phyloP scores from a whole-genome alignment of 2,888 invertebrate species.

The Therioaphis trifolii region DNA sequence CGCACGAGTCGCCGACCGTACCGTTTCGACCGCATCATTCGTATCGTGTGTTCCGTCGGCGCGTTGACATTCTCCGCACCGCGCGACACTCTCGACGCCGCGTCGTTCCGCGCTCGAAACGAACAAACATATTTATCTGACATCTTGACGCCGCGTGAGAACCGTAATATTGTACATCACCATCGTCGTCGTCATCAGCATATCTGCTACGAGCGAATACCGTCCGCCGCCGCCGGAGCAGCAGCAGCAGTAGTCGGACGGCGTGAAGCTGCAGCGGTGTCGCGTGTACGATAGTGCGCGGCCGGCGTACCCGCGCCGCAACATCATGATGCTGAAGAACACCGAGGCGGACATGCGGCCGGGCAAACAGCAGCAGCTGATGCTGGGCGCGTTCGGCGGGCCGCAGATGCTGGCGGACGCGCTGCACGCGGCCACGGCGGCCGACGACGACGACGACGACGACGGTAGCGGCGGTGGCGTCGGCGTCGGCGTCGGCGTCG shows the following conservation, averaged over 20 bases:
- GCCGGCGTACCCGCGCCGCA: background rate
- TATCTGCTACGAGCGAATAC: too few species aligned
- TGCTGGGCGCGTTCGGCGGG: constrained; percentile 55
- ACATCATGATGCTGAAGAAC: constrained; percentile 54
- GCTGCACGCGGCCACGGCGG: constrained; percentile 60
- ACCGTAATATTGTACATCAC: too few species aligned
- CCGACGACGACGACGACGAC: constrained; percentile 66
- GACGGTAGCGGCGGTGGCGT: constrained; percentile 65
- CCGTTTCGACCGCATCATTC: too few species aligned
- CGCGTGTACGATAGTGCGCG: background rate
- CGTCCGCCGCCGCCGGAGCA: too few species aligned
- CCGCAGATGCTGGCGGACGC: constrained; percentile 59
- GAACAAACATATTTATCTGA: too few species aligned
- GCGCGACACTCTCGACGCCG: background rate
- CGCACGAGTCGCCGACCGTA: too few species aligned
- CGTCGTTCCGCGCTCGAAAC: background rate
- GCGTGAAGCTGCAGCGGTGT: too few species aligned
- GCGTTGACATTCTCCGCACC: background rate
- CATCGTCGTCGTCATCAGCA: too few species aligned
- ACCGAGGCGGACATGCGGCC: constrained; percentile 52
- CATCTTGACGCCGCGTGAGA: background rate
- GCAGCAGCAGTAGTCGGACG: background rate
- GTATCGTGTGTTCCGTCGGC: background rate
- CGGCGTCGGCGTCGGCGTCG: constrained; percentile 38
- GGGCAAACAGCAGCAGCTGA: constrained; percentile 51